These are phyloP conservation scores for Empidonax traillii DNA, from an alignment of 2,113 vertebrate genomes.

Conservation along the genomic window DNA sequence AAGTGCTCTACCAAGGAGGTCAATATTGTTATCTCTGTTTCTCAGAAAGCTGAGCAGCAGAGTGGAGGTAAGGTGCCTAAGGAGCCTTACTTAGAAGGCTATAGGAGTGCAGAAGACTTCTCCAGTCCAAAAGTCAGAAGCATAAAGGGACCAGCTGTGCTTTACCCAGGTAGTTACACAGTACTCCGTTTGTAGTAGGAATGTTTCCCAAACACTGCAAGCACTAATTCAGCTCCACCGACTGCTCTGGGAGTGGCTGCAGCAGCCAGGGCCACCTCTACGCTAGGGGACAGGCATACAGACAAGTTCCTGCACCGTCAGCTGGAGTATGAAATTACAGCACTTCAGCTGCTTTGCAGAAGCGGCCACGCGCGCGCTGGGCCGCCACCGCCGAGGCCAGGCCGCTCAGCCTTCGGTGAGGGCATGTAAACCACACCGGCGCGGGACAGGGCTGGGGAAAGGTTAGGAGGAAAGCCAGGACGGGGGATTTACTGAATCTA, in stretches of 20 bases:
- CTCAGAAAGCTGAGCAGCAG: background rate
- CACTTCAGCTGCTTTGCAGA: conserved; percentile 5
- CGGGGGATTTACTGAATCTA: background rate
- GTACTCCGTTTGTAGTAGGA: background rate
- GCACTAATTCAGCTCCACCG: background rate
- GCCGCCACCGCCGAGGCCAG: fast-evolving
- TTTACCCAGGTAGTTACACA: background rate
- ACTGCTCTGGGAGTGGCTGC: fast-evolving
- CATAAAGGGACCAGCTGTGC: background rate
- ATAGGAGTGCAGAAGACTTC: background rate
- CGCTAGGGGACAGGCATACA: background rate
- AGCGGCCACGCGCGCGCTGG: fast-evolving
- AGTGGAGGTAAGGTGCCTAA: background rate
- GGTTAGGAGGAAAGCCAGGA: background rate
- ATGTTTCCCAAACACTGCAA: background rate
- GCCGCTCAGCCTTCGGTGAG: background rate
- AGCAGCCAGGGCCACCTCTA: background rate
- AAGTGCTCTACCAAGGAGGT: background rate
- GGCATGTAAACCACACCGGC: fast-evolving
- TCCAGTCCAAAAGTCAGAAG: background rate
- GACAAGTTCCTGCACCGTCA: background rate
- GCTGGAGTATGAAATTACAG: conserved; percentile 60
- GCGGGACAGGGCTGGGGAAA: background rate
- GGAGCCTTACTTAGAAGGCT: background rate
- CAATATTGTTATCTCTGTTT: background rate